Percentiles rank a stretch among this genome's conserved stretches.
These are phyloP conservation scores for Thecocarcelia acutangulata DNA, from an alignment of 2,888 invertebrate genomes.

Conservation along the genomic window DNA sequence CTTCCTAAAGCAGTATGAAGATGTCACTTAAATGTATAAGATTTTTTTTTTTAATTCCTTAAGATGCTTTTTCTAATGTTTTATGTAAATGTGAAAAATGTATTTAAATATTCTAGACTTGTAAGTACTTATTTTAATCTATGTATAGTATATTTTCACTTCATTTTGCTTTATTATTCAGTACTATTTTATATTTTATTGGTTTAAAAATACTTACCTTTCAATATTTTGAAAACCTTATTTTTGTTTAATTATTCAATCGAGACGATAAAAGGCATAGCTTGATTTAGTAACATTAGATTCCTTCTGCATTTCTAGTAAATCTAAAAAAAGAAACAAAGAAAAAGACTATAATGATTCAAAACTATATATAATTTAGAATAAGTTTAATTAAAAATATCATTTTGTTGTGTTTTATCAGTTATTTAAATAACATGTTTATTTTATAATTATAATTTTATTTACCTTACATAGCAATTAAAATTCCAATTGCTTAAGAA, in stretches of 20 bases:
- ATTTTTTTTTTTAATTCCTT: too few species aligned
- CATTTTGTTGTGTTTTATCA: conserved; percentile 26
- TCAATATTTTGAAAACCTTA: too few species aligned
- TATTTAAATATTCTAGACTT: background rate
- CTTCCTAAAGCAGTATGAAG: too few species aligned
- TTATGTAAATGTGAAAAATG: too few species aligned
- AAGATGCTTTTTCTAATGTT: too few species aligned
- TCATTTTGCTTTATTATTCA: background rate
- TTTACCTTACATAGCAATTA: conserved; percentile 32
- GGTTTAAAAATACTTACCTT: background rate
- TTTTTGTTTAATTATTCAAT: background rate
- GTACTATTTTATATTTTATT: conserved; percentile 28
- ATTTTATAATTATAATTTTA: conserved; percentile 7
- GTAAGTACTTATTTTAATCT: background rate
- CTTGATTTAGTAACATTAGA: background rate
- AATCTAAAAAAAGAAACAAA: conserved; percentile 21
- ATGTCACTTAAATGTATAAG: too few species aligned
- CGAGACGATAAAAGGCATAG: background rate
- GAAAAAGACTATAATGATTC: conserved; percentile 22
- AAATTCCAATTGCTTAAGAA: background rate
- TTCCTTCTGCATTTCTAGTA: conserved; percentile 33
- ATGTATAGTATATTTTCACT: background rate
- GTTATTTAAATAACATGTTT: background rate
- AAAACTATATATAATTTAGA: background rate
- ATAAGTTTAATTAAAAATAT: background rate